Evolutionary conservation across 2,888 invertebrate species (phyloP).

Genomic region (Julus scanicus): DNA sequence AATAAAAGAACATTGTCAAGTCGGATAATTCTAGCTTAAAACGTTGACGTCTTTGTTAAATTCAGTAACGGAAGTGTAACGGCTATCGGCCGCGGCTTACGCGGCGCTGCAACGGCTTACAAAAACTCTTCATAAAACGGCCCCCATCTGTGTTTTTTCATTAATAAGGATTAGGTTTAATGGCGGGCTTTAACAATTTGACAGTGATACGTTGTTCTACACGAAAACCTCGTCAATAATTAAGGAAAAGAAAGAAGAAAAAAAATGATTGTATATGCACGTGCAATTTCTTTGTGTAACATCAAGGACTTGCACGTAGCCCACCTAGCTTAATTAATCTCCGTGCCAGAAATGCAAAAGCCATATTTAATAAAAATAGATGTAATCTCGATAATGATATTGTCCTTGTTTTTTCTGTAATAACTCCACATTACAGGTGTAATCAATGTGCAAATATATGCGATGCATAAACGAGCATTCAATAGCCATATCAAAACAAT

Average conservation of each 20-base stretch:
- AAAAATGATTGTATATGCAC: neutral
- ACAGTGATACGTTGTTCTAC: neutral
- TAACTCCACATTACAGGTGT: neutral
- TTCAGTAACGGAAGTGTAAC: too few relatives aligned
- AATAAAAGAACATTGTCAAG: too few relatives aligned
- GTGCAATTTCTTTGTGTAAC: neutral
- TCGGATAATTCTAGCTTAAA: too few relatives aligned
- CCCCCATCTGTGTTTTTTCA: too few relatives aligned
- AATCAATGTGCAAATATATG: neutral
- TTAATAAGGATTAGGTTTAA: too few relatives aligned
- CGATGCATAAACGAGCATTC: neutral
- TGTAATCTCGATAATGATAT: neutral
- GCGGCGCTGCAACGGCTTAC: too few relatives aligned
- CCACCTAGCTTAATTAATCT: neutral
- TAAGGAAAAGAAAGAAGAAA: neutral
- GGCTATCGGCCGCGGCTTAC: too few relatives aligned
- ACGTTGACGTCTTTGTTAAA: too few relatives aligned
- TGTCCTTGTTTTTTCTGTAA: slow-evolving; percentile 2
- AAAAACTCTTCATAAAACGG: too few relatives aligned
- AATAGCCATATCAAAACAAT: neutral
- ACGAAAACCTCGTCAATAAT: neutral
- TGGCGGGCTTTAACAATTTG: too few relatives aligned
- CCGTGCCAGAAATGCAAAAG: neutral
- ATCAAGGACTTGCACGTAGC: slow-evolving; percentile 9
- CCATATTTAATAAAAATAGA: neutral